Percentiles rank a stretch among this genome's conserved stretches.
Conservation (phyloP, 2,888 invertebrate genomes). For the Oxytorus armatus region DNA sequence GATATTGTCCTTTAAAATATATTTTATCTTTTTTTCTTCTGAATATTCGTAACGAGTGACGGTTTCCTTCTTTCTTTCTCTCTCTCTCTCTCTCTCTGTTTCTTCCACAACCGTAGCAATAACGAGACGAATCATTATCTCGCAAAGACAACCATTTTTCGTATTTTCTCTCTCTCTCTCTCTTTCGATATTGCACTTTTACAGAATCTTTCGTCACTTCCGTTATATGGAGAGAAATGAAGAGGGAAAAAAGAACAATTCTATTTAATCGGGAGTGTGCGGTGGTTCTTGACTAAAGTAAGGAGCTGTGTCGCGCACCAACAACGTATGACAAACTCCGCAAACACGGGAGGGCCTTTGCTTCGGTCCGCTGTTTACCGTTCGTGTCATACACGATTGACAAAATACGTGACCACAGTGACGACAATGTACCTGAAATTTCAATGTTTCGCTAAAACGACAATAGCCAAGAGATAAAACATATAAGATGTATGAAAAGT, state of each 20-base stretch:
- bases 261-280: constrained; percentile 84
- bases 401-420: constrained; percentile 99
- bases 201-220: constrained; percentile 19
- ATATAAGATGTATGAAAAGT: neutral
- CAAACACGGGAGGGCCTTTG: constrained; percentile 95
- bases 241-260: constrained; percentile 28
- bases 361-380: constrained; percentile 94
- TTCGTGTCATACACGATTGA: constrained; percentile 91
- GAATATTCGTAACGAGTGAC: constrained; percentile 54
- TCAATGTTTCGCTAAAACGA: constrained; percentile 5
- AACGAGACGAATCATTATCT: constrained; percentile 48
- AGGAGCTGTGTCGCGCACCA: constrained; percentile 95
- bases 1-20: constrained; percentile 50
- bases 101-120: constrained; percentile 57
- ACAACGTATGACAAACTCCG: constrained; percentile 98
- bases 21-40: constrained; percentile 41
- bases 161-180: constrained; percentile 18
- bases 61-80: constrained; percentile 3
- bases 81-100: constrained; percentile 7
- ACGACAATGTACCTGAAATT: constrained; percentile 94
- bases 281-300: constrained; percentile 95
- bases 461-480: neutral
- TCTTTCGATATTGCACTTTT: constrained; percentile 65
- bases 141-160: constrained; percentile 52
- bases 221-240: constrained; percentile 18